phyloP scores from a whole-genome alignment of 2,113 vertebrate genomes.

The Bambusicola thoracicus region DNA sequence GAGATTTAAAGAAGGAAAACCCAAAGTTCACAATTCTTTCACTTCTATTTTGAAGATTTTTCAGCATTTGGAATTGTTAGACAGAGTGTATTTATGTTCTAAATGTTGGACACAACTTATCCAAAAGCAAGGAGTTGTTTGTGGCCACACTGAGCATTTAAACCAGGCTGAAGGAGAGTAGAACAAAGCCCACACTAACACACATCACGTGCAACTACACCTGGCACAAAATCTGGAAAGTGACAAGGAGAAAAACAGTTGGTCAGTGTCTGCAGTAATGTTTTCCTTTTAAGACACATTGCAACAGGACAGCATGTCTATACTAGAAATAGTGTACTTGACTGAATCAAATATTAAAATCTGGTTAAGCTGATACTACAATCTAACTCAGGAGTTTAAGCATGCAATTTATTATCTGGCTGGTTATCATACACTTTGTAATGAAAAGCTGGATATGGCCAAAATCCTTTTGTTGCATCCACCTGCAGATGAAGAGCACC shows the following conservation, averaged over 20 bases:
- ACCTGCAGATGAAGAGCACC: neutral
- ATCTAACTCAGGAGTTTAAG: accelerated
- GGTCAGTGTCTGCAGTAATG: neutral
- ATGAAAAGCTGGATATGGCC: neutral
- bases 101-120: neutral
- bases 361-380: neutral
- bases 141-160: neutral
- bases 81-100: neutral
- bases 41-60: neutral
- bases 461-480: neutral
- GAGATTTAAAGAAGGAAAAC: slow-evolving; percentile 14
- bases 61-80: slow-evolving; percentile 1
- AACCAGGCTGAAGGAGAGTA: neutral
- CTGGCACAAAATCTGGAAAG: neutral
- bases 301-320: neutral
- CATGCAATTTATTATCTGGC: accelerated
- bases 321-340: neutral
- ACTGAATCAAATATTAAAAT: neutral
- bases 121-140: neutral
- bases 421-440: neutral
- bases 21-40: neutral
- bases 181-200: neutral
- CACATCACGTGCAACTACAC: neutral
- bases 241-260: neutral
- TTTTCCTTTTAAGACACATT: neutral